Base-by-base conservation (phyloP, 2,797 vertebrate species). In the Furcifer pardalis region DNA sequence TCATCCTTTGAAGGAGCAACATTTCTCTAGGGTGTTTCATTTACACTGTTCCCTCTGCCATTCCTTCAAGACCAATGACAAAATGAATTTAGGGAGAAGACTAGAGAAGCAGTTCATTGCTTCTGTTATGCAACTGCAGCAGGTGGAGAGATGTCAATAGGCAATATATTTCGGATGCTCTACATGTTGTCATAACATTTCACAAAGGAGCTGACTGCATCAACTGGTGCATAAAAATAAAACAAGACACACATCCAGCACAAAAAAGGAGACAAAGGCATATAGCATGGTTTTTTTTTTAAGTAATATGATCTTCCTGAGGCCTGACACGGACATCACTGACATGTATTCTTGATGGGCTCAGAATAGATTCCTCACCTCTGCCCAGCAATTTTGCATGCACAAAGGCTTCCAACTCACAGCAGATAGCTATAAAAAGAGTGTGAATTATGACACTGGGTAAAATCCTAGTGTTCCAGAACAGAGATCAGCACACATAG, bases 291-390 rank as follows among this genome's bases (percentile, higher is more conserved):
- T 5, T 13, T 56, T 21, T 21, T 4, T 21, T 21, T 21, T 90
- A 85, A 0, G 92, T 89, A 92, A 94, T 9, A 13, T 78, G 93
- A 96, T 90, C 89, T 89, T 88, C 27, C 69, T 25, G 9, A 73
- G 69, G 77, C 82, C 84, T 44, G 88, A 84, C 84, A 87, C 0
- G 0, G 75, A 76, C 42, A 12, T 89, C 88, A 86, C 81, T 76
- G 66, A 73, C 87, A 40, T 62, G 85, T 76, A 79, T 89, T 69
- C 95, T 93, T 86, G 90, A 86, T 85, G 72, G 87, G 77, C 62
- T 93, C 90, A 92, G 94, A 96, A 95, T 94, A 95, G 93, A 94
- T 93, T 84, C 86, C 73, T 81, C 83, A 85, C 86, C 92, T 88
- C 86, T 81, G 79, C 84, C 88, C 49, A 89, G 44, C 35, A 65